A percentile compares a stretch with the other conserved stretches of the same genome.
Evolutionary conservation across 2,888 invertebrate species (phyloP).

Genomic region (Saturnia japonica): DNA sequence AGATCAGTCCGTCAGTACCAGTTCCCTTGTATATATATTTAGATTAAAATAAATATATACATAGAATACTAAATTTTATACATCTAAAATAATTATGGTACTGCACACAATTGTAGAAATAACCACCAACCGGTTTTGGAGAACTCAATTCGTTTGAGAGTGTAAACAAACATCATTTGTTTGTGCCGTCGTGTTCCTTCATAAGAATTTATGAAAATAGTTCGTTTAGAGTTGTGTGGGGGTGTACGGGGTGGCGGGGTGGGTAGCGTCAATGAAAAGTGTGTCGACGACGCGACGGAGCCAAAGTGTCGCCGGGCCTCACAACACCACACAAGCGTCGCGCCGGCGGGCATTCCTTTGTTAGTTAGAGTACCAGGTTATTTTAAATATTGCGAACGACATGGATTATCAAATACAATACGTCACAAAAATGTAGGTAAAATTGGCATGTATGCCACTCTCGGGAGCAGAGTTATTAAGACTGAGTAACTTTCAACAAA

Average conservation of each 20-base stretch:
- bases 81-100: neutral
- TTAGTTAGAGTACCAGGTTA: slow-evolving; percentile 36
- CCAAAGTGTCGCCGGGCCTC: slow-evolving; percentile 64
- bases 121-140: neutral
- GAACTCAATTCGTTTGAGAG: neutral
- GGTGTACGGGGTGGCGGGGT: no score
- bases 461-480: no score
- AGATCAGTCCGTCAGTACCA: no score
- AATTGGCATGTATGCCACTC: no score
- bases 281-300: slow-evolving; percentile 70
- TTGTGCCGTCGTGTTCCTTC: neutral
- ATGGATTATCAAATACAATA: no score
- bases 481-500: neutral
- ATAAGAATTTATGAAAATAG: slow-evolving; percentile 15
- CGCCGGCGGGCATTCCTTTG: slow-evolving; percentile 16
- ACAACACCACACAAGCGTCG: neutral
- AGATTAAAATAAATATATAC: no score
- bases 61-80: neutral
- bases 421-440: no score
- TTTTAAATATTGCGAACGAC: slow-evolving; percentile 23
- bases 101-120: no score
- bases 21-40: no score
- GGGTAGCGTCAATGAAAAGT: slow-evolving; percentile 72
- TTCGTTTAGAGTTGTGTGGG: slow-evolving; percentile 23
- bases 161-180: slow-evolving; percentile 1